phyloP scores from a whole-genome alignment of 2,797 vertebrate genomes.

The Arremon aurantiirostris region DNA sequence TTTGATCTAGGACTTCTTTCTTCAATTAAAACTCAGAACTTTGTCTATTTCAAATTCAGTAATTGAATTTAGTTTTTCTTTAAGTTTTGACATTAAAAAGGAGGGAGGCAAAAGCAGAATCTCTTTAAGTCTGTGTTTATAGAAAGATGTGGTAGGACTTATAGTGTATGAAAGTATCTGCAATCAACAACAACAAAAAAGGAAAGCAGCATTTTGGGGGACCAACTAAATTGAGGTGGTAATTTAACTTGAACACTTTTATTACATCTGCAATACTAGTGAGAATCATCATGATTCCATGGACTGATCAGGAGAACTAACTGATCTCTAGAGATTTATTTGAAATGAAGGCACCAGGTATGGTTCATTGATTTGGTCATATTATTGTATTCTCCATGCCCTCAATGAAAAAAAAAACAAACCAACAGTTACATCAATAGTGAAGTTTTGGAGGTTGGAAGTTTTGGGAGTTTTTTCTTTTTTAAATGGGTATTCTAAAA shows the following conservation, averaged over 20 bases:
- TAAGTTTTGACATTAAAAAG: not conserved
- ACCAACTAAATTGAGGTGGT: not conserved
- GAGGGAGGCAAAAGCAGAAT: not conserved
- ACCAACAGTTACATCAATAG: not conserved
- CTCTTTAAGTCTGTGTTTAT: not conserved
- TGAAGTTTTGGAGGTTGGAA: rapidly evolving
- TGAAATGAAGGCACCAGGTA: not conserved
- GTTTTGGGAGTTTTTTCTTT: not conserved
- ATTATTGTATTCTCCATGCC: not conserved
- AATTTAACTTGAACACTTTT: not conserved
- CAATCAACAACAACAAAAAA: not conserved
- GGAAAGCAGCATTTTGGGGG: not conserved
- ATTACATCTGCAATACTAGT: not conserved
- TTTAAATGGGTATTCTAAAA: not conserved
- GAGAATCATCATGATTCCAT: not conserved
- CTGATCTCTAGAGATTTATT: not conserved
- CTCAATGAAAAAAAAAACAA: not conserved
- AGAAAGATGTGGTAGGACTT: not conserved
- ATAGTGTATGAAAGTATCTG: not conserved
- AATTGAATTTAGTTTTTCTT: not conserved
- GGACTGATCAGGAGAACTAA: not conserved
- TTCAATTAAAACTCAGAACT: not conserved
- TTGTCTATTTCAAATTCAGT: not conserved
- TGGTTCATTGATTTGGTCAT: not conserved
- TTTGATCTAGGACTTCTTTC: not conserved